These are phyloP conservation scores for Chelidonichthys spinosus DNA, from an alignment of 2,797 vertebrate species.

Conservation along the genomic window DNA sequence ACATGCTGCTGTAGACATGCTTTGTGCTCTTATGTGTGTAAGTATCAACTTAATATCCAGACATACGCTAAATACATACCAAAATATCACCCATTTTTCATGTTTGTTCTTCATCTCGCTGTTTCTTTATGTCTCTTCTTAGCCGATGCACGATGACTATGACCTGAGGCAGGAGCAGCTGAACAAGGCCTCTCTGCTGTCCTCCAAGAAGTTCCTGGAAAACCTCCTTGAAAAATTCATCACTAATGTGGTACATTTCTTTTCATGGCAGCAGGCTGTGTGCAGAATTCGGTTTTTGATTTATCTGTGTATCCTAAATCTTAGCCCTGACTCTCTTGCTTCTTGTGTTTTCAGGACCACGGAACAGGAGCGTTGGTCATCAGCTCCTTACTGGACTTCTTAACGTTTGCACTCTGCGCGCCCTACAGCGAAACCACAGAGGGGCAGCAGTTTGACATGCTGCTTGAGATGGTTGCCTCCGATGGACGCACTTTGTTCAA, in stretches of 20 bases:
- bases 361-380: conserved; percentile 98
- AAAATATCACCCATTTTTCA: not conserved
- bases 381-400: conserved; percentile 98
- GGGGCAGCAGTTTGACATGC: conserved; percentile 98
- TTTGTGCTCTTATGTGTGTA: conserved; percentile 99
- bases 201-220: conserved; percentile 99
- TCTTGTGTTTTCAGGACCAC: conserved; percentile 87
- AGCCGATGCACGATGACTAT: conserved; percentile 99
- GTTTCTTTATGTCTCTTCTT: conserved; percentile 39
- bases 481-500: conserved; percentile 97
- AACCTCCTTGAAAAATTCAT: conserved; percentile 99
- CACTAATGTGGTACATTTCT: conserved; percentile 92
- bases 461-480: conserved; percentile 97
- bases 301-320: not conserved
- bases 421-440: conserved; percentile 99
- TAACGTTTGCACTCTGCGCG: conserved; percentile 98
- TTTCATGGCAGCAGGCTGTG: not conserved
- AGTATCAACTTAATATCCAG: conserved; percentile 76
- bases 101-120: not conserved
- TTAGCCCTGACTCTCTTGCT: not conserved
- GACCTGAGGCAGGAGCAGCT: conserved; percentile 98
- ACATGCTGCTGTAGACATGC: conserved; percentile 98
- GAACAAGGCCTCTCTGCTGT: conserved; percentile 99
- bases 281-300: not conserved
- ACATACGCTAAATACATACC: not conserved